Evolutionary conservation across 2,113 vertebrate genomes (phyloP).

Genomic region (Apteryx mantelli): DNA sequence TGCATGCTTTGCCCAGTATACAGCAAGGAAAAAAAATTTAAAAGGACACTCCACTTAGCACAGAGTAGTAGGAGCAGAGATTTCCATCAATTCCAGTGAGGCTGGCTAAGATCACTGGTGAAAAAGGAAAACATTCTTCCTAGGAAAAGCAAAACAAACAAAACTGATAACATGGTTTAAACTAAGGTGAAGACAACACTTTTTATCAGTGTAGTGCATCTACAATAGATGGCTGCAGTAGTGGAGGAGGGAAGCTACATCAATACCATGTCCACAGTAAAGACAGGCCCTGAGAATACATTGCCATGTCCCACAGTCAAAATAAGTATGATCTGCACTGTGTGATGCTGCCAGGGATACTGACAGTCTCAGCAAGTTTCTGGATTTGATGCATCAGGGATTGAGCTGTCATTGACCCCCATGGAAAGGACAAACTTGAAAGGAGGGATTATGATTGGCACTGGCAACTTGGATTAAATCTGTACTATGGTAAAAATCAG

Average conservation of each 20-base stretch:
- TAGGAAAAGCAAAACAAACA: not conserved
- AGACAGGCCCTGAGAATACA: not conserved
- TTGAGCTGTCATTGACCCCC: slow-evolving; percentile 43
- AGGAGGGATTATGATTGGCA: slow-evolving; percentile 60
- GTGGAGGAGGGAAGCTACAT: not conserved
- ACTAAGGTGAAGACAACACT: not conserved
- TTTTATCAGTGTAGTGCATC: not conserved
- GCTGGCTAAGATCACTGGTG: not conserved
- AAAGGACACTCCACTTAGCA: not conserved
- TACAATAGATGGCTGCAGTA: not conserved
- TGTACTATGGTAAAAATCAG: slow-evolving; percentile 1
- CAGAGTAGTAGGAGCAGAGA: not conserved
- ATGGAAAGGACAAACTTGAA: slow-evolving; percentile 59
- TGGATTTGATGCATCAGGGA: slow-evolving; percentile 59
- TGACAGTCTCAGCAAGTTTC: slow-evolving; percentile 59
- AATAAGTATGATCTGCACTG: slow-evolving; percentile 5
- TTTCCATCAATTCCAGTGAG: not conserved
- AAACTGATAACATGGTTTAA: not conserved
- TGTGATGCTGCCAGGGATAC: slow-evolving; percentile 47
- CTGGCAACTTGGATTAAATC: slow-evolving; percentile 33
- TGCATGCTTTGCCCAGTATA: not conserved
- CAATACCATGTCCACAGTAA: not conserved
- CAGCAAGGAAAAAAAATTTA: not conserved
- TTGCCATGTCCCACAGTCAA: not conserved
- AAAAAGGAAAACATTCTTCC: not conserved